These are phyloP conservation scores for Ochlodes sylvanus DNA, from an alignment of 2,888 invertebrate species.

Conservation along the genomic window DNA sequence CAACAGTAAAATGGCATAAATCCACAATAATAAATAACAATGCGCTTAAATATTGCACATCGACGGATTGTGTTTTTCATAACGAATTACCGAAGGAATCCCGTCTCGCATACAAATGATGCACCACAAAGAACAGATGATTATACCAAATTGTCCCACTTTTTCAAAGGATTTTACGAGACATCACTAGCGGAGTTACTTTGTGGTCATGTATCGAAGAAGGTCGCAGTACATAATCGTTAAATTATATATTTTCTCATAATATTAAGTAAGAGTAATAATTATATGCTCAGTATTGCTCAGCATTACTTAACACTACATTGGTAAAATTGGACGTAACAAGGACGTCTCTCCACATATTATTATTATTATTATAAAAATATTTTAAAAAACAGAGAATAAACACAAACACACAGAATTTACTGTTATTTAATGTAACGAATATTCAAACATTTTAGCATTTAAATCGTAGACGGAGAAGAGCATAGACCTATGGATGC, in stretches of 20 bases:
- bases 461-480: no score
- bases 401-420: constrained; percentile 13
- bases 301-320: no score
- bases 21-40: neutral
- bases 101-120: constrained; percentile 4
- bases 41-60: neutral
- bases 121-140: constrained; percentile 5
- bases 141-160: constrained; percentile 10
- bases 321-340: no score
- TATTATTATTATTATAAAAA: no score
- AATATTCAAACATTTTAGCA: neutral
- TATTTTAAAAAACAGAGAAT: constrained; percentile 2
- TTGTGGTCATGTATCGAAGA: neutral
- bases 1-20: neutral
- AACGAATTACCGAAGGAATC: neutral
- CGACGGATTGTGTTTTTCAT: constrained; percentile 2
- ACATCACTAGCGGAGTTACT: neutral
- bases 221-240: neutral
- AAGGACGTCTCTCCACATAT: no score
- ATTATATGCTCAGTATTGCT: no score
- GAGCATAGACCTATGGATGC: no score
- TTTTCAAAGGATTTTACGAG: constrained; percentile 12
- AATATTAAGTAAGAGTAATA: no score
- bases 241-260: neutral
- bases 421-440: neutral